Conservation (phyloP, 2,888 invertebrate genomes). For the Ecliptopera silaceata region DNA sequence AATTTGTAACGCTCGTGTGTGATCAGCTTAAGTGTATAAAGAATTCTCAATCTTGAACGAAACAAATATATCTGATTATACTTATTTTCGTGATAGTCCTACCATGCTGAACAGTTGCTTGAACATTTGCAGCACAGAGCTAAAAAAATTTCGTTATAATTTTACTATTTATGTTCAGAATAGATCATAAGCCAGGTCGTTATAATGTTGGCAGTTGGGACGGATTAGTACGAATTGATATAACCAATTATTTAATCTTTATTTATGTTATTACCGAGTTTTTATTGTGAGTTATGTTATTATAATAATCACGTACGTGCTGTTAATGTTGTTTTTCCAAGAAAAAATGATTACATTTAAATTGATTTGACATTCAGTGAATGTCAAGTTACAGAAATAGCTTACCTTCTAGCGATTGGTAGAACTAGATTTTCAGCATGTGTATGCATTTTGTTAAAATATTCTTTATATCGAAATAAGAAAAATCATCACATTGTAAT, state of each 20-base stretch:
- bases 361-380: no score
- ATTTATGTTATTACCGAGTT: constrained; percentile 14
- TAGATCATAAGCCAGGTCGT: background rate
- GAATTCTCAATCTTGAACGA: no score
- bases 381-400: no score
- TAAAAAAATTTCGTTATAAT: background rate
- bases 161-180: background rate
- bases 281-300: constrained; percentile 6
- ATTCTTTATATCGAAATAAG: background rate
- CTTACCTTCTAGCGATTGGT: background rate
- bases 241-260: constrained; percentile 8
- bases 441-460: constrained; percentile 7
- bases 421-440: constrained; percentile 1
- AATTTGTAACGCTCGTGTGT: no score
- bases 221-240: background rate
- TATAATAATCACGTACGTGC: constrained; percentile 4
- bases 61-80: no score
- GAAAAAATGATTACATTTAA: background rate
- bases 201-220: background rate
- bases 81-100: no score
- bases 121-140: no score
- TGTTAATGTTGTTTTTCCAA: constrained; percentile 10
- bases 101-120: background rate
- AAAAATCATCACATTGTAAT: constrained; percentile 25
- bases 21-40: no score